These are phyloP conservation scores for Anser cygnoides DNA, from an alignment of 2,113 vertebrate genomes.

Conservation along the genomic window DNA sequence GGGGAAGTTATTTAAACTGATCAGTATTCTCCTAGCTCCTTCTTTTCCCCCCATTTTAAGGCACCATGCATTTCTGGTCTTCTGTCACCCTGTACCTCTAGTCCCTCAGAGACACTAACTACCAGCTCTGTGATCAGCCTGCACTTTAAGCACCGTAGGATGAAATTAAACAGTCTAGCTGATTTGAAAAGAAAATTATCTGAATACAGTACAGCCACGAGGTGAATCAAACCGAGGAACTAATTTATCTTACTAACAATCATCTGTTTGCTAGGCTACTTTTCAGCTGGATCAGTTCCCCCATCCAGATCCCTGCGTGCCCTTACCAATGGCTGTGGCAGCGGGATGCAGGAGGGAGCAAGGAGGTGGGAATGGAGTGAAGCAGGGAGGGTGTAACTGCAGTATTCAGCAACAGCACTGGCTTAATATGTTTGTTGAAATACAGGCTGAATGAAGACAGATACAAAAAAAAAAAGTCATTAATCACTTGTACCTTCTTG, in stretches of 20 bases:
- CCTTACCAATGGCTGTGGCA: not conserved
- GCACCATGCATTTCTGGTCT: not conserved
- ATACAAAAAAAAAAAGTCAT: not conserved
- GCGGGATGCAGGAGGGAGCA: not conserved
- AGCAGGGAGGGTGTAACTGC: not conserved
- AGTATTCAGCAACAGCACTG: not conserved
- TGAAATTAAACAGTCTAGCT: not conserved
- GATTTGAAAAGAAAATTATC: not conserved
- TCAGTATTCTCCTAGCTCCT: not conserved
- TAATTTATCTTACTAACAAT: not conserved
- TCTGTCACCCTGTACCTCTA: not conserved
- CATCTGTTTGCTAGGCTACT: not conserved
- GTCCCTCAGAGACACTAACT: not conserved
- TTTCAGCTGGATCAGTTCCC: not conserved
- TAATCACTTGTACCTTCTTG: not conserved
- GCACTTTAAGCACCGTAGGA: not conserved
- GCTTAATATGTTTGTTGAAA: not conserved
- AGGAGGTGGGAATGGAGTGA: not conserved
- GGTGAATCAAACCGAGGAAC: not conserved
- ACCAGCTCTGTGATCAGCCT: not conserved
- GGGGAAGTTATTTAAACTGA: not conserved
- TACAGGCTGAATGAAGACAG: not conserved
- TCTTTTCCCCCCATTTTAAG: not conserved
- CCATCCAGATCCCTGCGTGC: rapidly evolving
- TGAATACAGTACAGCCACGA: not conserved